Evolutionary conservation across 1,140 invertebrate genomes (phyloP).

Genomic region (Bombus waltoni): DNA sequence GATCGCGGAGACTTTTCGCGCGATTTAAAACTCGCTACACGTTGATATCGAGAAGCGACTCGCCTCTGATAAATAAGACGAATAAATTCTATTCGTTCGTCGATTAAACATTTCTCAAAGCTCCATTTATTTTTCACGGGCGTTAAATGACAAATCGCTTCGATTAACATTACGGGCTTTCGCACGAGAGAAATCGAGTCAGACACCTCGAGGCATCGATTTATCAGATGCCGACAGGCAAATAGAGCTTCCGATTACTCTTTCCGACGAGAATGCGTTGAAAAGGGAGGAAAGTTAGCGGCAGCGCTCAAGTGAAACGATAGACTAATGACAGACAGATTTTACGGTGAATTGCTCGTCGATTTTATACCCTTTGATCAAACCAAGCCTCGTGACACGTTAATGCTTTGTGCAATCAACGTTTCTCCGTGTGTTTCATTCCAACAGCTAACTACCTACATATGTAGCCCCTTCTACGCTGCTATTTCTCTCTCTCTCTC

Average conservation of each 20-base stretch:
- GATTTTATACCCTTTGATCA: constrained; percentile 1
- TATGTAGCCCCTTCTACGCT: too few species aligned
- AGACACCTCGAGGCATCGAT: background rate
- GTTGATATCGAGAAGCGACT: too few species aligned
- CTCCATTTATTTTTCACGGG: background rate
- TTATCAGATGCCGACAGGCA: background rate
- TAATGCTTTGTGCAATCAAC: background rate
- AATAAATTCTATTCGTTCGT: background rate
- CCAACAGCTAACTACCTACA: background rate
- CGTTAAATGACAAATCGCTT: background rate
- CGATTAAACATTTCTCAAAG: background rate
- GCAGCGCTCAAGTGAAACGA: background rate
- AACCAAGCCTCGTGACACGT: background rate
- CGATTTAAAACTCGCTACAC: too few species aligned
- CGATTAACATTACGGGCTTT: background rate
- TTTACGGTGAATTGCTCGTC: background rate
- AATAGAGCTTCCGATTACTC: background rate
- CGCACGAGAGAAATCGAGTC: background rate
- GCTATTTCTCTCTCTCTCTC: too few species aligned
- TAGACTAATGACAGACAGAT: background rate
- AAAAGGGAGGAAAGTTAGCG: background rate
- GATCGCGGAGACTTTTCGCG: too few species aligned
- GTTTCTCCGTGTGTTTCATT: background rate
- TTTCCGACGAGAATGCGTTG: background rate
- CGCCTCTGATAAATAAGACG: background rate